Evolutionary conservation across 2,797 vertebrate species (phyloP), one percentile per base, ranked within the genome.

Genomic region (Poliocrania exsul): DNA sequence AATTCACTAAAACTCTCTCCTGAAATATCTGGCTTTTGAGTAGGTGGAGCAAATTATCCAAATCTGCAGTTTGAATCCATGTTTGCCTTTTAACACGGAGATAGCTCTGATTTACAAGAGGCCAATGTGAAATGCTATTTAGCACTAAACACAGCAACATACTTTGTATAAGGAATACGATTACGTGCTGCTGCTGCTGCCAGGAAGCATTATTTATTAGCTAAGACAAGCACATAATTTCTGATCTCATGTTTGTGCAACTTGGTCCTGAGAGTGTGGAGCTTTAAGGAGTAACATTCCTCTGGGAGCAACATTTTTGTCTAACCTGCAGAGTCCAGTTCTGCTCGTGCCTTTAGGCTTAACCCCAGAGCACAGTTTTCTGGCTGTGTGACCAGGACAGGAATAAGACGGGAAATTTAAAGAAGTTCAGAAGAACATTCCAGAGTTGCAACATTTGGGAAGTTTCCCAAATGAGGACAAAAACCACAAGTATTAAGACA

Each of bases 1-100:
- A 92, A 96, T 72, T 90, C 77, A 88, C 77, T 81, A 72, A 73
- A 86, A 88, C 73, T 81, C 25, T 17, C 85, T 84, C 80, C 74
- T 84, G 62, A 87, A 95, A 89, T 54, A 57, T 31, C 49, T 44
- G 57, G 33, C 29, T 92, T 95, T 94, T 67, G 60, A 84, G 92
- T 51, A 81, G 87, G 87, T 64, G 53, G 70, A 88, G 80, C 64
- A 77, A 88, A 90, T 84, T 64, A 91, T 29, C 74, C 2, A 0
- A 93, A 93, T 67, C 64, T 90, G 71, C 82, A 88, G 78, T 69
- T 10, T 83, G 65, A 88, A 90, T 75, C 51, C 0, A 0, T 74
- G 86, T 81, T 94, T 96, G 70, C 69, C 88, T 93, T 86, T 61
- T 86, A 79, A 72, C 29, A 47, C 24, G 0, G 1, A 85, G 84